Evolutionary conservation across 2,797 vertebrate genomes (phyloP), one percentile per base, ranked within the genome.

Genomic region (Buphagus erythrorhynchus): DNA sequence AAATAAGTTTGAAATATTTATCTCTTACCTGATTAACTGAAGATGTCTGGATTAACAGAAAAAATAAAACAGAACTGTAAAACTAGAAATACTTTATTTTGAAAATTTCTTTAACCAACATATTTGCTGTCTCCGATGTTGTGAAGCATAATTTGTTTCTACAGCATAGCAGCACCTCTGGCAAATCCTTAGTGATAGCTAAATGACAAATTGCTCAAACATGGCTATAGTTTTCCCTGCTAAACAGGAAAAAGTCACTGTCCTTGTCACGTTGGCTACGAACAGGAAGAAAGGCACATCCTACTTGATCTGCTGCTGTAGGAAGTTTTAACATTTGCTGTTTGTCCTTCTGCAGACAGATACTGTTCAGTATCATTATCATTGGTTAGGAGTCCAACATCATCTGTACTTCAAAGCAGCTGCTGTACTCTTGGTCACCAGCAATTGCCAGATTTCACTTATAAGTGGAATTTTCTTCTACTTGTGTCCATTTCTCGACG

Each of bases 391-490:
- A 81, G 61, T 58, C 36, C 33, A 29, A 59, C 62, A 45, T 71
- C 19, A 74, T 72, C 77, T 13, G 2, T 6, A 72, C 36, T n/a
- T 69, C 11, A 77, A 88, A 61, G 55, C 21, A 72, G 46, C 61
- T 88, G n/a, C 67, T 89, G 10, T 76, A 40, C 57, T 94, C 82
- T 80, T 78, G 22, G 49, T 79, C 61, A 59, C 15, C 51, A 79
- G 46, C 49, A 72, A 29, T 0, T 62, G 46, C 61, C 42, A 67
- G 48, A 49, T 12, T n/a, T 78, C 36, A 42, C 74, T 99, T 95
- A 99, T 20, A 99, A 98, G 81, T 99, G 99, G 96, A 99, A 99
- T 98, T 99, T 99, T 96, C 99, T 98, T 98, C 99, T 98, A 97
- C 97, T 99, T 90, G 99, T 98, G 67, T 99, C 99, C 99, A 99